phyloP scores from a whole-genome alignment of 2,888 invertebrate species.

The Pheosia tremula region DNA sequence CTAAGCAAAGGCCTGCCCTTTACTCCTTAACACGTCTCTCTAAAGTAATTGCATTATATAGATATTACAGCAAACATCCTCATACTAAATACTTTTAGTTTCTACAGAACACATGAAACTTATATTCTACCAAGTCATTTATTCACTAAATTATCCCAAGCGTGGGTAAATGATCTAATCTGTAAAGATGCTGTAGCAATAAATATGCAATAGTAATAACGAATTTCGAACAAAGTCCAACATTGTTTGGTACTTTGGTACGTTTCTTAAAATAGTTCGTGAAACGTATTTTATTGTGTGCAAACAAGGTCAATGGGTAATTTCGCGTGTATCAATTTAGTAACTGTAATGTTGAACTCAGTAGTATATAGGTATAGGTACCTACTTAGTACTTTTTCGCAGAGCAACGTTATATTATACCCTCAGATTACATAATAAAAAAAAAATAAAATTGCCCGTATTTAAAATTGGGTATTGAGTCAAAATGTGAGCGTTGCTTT shows the following conservation, averaged over 20 bases:
- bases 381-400: too few species aligned
- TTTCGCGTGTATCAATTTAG: conserved; percentile 4
- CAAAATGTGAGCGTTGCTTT: too few species aligned
- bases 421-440: too few species aligned
- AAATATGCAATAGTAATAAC: conserved; percentile 43
- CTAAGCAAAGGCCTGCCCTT: too few species aligned
- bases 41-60: not conserved
- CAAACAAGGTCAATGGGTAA: conserved; percentile 23
- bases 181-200: conserved; percentile 42
- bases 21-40: too few species aligned
- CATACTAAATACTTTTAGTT: conserved; percentile 25
- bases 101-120: conserved; percentile 10
- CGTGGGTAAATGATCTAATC: conserved; percentile 48
- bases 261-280: conserved; percentile 28
- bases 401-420: too few species aligned
- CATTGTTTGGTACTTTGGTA: conserved; percentile 30
- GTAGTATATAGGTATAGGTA: not conserved
- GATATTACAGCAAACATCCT: not conserved
- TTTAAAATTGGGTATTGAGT: too few species aligned
- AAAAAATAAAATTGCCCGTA: too few species aligned
- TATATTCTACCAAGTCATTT: not conserved
- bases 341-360: not conserved
- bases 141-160: conserved; percentile 16
- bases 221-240: conserved; percentile 43
- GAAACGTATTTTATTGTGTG: conserved; percentile 16